These are phyloP conservation scores for Eupsilia transversa DNA, from an alignment of 2,888 invertebrate genomes.

Conservation along the genomic window DNA sequence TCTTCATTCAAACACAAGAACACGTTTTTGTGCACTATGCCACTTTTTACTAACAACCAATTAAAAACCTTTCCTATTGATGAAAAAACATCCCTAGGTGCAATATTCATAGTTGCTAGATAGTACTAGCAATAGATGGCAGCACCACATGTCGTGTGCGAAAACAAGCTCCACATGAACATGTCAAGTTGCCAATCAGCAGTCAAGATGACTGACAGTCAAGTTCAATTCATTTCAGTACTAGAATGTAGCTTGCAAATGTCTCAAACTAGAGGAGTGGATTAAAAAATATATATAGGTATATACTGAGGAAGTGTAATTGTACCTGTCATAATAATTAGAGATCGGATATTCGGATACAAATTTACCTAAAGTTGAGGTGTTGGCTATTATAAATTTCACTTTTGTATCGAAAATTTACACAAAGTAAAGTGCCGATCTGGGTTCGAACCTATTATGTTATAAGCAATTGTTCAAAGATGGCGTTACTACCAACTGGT, in stretches of 20 bases:
- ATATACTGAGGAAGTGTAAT: not conserved
- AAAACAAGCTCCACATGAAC: conserved; percentile 37
- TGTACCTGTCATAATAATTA: no score
- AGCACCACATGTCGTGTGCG: conserved; percentile 24
- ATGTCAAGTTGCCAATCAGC: conserved; percentile 57
- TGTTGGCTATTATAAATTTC: no score
- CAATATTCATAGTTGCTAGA: not conserved
- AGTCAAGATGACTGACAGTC: conserved; percentile 50
- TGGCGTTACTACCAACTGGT: conserved; percentile 11
- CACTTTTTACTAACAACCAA: not conserved
- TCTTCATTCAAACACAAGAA: not conserved
- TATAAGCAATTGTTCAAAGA: not conserved
- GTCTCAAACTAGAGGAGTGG: not conserved
- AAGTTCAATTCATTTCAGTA: conserved; percentile 37
- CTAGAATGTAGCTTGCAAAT: conserved; percentile 29
- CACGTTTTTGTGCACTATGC: not conserved
- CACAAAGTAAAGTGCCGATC: no score
- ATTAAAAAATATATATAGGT: not conserved
- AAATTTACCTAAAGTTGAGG: no score
- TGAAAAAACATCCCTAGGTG: not conserved
- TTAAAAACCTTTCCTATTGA: not conserved
- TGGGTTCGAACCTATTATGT: no score
- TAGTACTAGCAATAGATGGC: conserved; percentile 23
- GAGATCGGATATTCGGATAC: no score
- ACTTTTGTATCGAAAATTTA: no score